Evolutionary conservation across 2,888 invertebrate genomes (phyloP), one percentile per base, ranked within the genome.

Genomic region (Drosophila pseudotalamancana): DNA sequence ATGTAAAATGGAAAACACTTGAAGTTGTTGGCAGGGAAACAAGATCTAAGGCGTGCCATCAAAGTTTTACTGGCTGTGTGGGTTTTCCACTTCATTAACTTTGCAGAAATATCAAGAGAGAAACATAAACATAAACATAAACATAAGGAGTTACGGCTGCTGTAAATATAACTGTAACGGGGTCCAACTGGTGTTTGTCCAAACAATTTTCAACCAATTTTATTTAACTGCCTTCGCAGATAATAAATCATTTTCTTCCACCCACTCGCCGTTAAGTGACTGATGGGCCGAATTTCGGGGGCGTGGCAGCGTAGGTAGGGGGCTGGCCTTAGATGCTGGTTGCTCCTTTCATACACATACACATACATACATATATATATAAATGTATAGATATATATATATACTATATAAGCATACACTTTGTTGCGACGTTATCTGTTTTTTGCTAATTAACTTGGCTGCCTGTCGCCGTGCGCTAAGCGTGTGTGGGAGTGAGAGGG

Each of bases 401-500:
- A 6, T 27, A n/a, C n/a, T n/a, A 27, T 27, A 27, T 27, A 27
- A n/a, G n/a, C 53, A 16, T 61, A 34, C 37, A 53, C 54, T 66
- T 78, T 76, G 60, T 65, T 83, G 77, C 60, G 77, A 83, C 77
- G 77, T 68, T 78, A 78, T 78, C 77, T 83, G 77, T 68, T 83
- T 77, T 76, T 83, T 77, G 83, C 77, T 78, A 83, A 83, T 78
- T 78, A 78, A 80, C 84, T 83, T 83, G 80, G 69, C 68, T 83
- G 79, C 60, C 59, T 76, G 60, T 69, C 76, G 50, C 79, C 54
- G 56, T 53, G 40, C 53, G 32, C 25, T 2, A 9, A 45, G 18
- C 32, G 32, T 8, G 34, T 3, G 14, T 8, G 6, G 39, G 37
- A 48, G 12, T 18, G 55, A 32, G 43, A 34, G 53, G 32, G 43